Percentiles rank a stretch among this genome's conserved stretches.
phyloP scores from a whole-genome alignment of 2,888 invertebrate genomes.

The Megastigmus dorsalis region DNA sequence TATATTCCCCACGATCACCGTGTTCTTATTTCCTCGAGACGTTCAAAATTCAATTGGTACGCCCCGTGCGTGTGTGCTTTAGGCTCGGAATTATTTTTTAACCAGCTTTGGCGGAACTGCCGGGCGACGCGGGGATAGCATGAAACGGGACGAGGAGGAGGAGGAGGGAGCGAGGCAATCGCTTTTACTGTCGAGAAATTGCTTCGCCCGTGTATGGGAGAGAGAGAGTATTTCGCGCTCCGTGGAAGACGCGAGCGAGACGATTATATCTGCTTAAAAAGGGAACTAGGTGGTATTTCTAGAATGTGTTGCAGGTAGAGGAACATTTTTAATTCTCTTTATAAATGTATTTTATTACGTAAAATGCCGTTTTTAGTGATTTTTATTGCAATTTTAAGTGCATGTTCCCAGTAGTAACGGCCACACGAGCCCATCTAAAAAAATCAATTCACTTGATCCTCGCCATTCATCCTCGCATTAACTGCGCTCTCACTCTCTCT shows the following conservation, averaged over 20 bases:
- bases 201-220: slow-evolving; percentile 1
- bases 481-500: too few relatives aligned
- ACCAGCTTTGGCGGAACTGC: slow-evolving; percentile 15
- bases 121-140: background rate
- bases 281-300: background rate
- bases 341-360: too few relatives aligned
- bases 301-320: background rate
- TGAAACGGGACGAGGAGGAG: background rate
- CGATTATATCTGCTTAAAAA: slow-evolving; percentile 8
- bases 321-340: background rate
- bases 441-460: slow-evolving; percentile 4
- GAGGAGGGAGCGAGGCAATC: slow-evolving; percentile 5
- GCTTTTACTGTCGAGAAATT: slow-evolving; percentile 35
- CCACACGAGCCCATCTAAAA: background rate
- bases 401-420: too few relatives aligned
- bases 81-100: slow-evolving; percentile 42
- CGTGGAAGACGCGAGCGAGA: background rate
- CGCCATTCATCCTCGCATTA: background rate
- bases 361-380: too few relatives aligned
- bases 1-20: too few relatives aligned
- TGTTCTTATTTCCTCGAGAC: slow-evolving; percentile 2
- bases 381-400: background rate
- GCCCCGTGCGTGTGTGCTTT: background rate
- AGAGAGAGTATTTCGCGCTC: too few relatives aligned
- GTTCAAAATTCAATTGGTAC: slow-evolving; percentile 38